Conservation (phyloP, 2,888 invertebrate genomes). For the Nycteola revayana region DNA sequence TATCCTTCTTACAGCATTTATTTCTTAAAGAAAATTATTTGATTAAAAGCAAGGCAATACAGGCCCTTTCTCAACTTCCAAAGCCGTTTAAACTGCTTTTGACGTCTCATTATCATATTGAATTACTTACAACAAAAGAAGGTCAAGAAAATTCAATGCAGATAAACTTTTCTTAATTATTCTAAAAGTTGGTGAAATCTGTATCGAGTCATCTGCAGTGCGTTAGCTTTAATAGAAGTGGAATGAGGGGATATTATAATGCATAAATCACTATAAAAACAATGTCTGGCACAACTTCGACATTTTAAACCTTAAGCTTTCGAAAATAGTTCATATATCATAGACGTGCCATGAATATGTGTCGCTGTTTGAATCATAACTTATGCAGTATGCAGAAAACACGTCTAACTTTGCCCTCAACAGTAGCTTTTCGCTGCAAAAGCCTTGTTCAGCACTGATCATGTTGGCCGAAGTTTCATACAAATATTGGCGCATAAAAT, state of each 20-base stretch:
- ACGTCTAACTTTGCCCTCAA: slow-evolving; percentile 18
- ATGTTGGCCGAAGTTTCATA: slow-evolving; percentile 18
- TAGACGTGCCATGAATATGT: too few species aligned
- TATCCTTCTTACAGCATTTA: too few species aligned
- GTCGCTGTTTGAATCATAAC: too few species aligned
- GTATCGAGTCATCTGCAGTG: slow-evolving; percentile 9
- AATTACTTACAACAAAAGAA: slow-evolving; percentile 22
- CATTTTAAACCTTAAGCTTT: too few species aligned
- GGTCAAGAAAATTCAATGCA: slow-evolving; percentile 16
- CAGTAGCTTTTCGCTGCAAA: too few species aligned
- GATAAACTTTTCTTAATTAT: slow-evolving; percentile 25
- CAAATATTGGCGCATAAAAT: slow-evolving; percentile 33
- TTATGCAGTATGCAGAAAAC: too few species aligned
- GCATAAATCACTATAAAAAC: slow-evolving; percentile 36
- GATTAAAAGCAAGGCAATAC: too few species aligned
- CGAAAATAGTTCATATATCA: too few species aligned
- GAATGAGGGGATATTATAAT: slow-evolving; percentile 33
- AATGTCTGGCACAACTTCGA: too few species aligned
- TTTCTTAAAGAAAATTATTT: too few species aligned
- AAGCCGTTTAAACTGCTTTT: too few species aligned
- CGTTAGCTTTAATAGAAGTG: slow-evolving; percentile 13
- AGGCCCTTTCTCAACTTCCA: too few species aligned
- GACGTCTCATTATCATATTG: not conserved
- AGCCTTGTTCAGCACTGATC: not conserved
- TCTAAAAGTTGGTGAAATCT: slow-evolving; percentile 8